These are phyloP conservation scores for Xiphophorus birchmanni DNA, from an alignment of 2,797 vertebrate genomes.

Conservation along the genomic window DNA sequence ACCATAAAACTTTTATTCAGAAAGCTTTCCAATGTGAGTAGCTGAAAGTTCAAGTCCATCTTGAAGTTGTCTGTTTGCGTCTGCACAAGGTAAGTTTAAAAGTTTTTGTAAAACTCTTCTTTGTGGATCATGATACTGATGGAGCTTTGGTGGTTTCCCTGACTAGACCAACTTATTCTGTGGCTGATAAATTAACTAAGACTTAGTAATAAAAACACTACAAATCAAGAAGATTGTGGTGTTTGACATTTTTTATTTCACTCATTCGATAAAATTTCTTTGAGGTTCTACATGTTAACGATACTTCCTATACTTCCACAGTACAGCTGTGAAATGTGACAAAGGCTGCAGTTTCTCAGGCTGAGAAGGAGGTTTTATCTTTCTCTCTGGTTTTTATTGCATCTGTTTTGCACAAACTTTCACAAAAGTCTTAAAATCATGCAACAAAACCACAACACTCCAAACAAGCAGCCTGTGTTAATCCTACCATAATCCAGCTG, in stretches of 20 bases:
- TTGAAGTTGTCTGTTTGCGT: not conserved
- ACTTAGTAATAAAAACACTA: conserved; percentile 2
- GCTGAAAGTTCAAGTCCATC: not conserved
- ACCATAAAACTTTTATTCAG: not conserved
- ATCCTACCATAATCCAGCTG: conserved; percentile 24
- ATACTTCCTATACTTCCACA: conserved; percentile 61
- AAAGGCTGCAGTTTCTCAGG: conserved; percentile 25
- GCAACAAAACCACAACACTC: conserved; percentile 50
- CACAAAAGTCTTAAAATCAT: conserved; percentile 48
- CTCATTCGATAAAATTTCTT: conserved; percentile 61
- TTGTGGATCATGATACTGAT: not conserved
- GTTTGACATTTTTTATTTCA: conserved; percentile 76
- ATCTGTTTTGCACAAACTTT: conserved; percentile 35
- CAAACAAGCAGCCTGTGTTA: conserved; percentile 35
- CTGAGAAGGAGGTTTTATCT: conserved; percentile 12
- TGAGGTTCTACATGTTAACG: conserved; percentile 61
- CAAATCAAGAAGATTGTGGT: conserved; percentile 1
- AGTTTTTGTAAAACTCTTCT: not conserved
- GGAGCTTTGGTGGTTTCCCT: not conserved
- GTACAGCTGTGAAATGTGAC: conserved; percentile 58
- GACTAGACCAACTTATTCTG: not conserved
- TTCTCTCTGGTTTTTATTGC: conserved; percentile 43
- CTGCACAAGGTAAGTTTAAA: not conserved
- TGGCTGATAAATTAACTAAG: not conserved
- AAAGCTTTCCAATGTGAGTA: not conserved